phyloP scores from a whole-genome alignment of 2,113 vertebrate species.

The Eulacestoma nigropectus region DNA sequence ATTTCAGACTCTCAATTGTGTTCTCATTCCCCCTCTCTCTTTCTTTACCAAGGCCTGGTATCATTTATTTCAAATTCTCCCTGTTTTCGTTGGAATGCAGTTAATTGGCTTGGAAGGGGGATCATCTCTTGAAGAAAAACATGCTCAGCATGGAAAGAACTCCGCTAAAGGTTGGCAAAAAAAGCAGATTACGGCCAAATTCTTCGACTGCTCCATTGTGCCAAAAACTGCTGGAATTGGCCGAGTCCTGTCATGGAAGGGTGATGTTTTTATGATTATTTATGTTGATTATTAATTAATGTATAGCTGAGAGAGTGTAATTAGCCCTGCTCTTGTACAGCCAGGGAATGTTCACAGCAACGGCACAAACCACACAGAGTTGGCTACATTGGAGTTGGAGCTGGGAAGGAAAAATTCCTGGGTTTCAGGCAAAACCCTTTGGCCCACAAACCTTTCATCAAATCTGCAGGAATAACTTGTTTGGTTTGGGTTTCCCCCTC shows the following conservation, averaged over 20 bases:
- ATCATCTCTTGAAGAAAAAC: conserved; percentile 67
- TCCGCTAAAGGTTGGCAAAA: conserved; percentile 51
- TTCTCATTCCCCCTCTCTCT: conserved; percentile 23
- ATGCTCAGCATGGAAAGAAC: conserved; percentile 57
- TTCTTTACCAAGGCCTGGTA: conserved; percentile 24
- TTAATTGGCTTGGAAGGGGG: conserved; percentile 67
- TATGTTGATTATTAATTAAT: conserved; percentile 41
- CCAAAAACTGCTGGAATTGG: conserved; percentile 25
- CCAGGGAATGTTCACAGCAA: not conserved
- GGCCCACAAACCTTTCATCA: conserved; percentile 52
- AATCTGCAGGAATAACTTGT: conserved; percentile 43
- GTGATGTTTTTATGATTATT: conserved; percentile 39
- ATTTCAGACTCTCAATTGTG: conserved; percentile 24
- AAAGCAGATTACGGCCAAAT: conserved; percentile 58
- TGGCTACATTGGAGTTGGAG: not conserved
- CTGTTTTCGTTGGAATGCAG: conserved; percentile 67
- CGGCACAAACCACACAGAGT: conserved; percentile 11
- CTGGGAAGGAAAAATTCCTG: conserved; percentile 41
- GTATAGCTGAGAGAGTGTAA: conserved; percentile 25
- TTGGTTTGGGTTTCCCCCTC: conserved; percentile 1
- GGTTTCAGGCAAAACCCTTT: conserved; percentile 37
- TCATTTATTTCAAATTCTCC: conserved; percentile 44
- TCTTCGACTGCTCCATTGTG: conserved; percentile 41
- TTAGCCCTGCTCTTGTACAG: not conserved
- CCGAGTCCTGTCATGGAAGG: not conserved